These are phyloP conservation scores for Punctoribates punctum DNA, from an alignment of 2,888 invertebrate genomes.

Conservation along the genomic window DNA sequence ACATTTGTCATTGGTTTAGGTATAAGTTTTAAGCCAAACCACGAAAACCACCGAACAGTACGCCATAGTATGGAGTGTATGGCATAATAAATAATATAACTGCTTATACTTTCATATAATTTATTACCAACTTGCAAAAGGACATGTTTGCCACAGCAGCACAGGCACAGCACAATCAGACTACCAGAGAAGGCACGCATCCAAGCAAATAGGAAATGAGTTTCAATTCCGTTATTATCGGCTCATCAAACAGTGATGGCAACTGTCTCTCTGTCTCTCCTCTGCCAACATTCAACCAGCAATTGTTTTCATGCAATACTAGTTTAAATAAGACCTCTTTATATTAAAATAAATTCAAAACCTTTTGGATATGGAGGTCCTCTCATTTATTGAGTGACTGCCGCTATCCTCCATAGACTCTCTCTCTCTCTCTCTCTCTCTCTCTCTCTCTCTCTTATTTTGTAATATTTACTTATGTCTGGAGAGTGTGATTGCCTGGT, in stretches of 20 bases:
- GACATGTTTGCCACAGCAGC: conserved; percentile 3
- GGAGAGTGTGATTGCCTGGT: background rate
- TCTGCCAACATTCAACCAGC: background rate
- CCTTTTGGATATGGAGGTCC: background rate
- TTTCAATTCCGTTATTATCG: conserved; percentile 36
- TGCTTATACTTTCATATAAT: conserved; percentile 23
- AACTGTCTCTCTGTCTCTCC: background rate
- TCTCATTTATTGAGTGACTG: too few species aligned
- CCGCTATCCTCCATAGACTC: background rate
- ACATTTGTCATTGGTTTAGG: conserved; percentile 36
- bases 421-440: conserved; percentile 3
- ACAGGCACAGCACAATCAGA: background rate
- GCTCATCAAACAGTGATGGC: conserved; percentile 32
- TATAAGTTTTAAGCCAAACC: conserved; percentile 21
- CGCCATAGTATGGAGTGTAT: background rate
- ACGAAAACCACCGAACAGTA: conserved; percentile 20
- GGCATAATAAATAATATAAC: conserved; percentile 24
- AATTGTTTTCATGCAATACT: background rate
- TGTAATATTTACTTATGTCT: too few species aligned
- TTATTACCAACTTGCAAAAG: conserved; percentile 15
- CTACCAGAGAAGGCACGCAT: conserved; percentile 15
- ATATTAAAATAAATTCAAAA: conserved; percentile 8
- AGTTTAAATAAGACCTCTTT: background rate
- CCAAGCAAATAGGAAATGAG: conserved; percentile 27
- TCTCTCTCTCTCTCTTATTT: background rate